These are phyloP conservation scores for Hyaena hyaena DNA, from an alignment of 2,113 vertebrate genomes.

Conservation along the genomic window DNA sequence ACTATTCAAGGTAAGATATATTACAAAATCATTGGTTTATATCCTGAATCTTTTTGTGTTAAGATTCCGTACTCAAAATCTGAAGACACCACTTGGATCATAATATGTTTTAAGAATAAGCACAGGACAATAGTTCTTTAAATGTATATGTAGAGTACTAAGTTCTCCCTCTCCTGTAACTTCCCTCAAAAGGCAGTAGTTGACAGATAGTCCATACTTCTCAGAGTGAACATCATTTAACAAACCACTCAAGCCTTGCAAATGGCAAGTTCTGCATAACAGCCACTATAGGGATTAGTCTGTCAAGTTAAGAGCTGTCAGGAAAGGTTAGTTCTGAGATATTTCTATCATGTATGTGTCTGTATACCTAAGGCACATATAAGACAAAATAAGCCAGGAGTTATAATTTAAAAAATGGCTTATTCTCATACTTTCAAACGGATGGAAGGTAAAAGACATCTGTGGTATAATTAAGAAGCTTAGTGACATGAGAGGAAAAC, in stretches of 20 bases:
- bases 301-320: slow-evolving; percentile 45
- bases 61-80: neutral
- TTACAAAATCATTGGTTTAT: slow-evolving; percentile 13
- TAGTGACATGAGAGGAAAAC: neutral
- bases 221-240: slow-evolving; percentile 44
- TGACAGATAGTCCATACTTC: slow-evolving; percentile 7
- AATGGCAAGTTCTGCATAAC: slow-evolving; percentile 45
- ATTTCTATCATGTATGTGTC: neutral
- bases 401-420: neutral
- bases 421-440: slow-evolving; percentile 34
- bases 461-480: slow-evolving; percentile 4
- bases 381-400: neutral
- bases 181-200: neutral
- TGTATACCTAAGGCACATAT: neutral
- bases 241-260: slow-evolving; percentile 23
- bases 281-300: slow-evolving; percentile 33
- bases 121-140: neutral
- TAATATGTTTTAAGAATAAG: slow-evolving; percentile 23
- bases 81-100: neutral
- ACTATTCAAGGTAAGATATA: neutral
- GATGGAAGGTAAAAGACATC: neutral
- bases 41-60: slow-evolving; percentile 6
- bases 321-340: slow-evolving; percentile 47
- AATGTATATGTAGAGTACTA: neutral
- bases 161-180: neutral